Conservation (phyloP, 2,888 invertebrate genomes). For the Linnaemya vulpina region DNA sequence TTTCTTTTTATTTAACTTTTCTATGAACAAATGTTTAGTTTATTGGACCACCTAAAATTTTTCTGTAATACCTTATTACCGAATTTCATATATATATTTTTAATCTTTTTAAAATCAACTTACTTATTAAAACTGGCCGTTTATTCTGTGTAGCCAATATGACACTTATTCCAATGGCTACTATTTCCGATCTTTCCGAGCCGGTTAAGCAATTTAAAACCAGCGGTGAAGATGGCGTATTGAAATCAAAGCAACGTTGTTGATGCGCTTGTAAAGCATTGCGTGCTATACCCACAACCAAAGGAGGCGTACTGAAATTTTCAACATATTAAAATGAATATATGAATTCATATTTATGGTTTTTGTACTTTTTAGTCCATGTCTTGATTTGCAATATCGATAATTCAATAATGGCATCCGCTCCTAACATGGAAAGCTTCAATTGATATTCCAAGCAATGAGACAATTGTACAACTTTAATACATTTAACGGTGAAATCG, state of each 20-base stretch:
- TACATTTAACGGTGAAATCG: slow-evolving; percentile 80
- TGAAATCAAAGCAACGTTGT: slow-evolving; percentile 79
- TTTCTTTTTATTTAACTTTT: no score
- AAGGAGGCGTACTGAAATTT: slow-evolving; percentile 78
- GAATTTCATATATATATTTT: background rate
- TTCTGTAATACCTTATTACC: no score
- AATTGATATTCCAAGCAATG: slow-evolving; percentile 81
- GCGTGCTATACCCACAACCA: slow-evolving; percentile 81
- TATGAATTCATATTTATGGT: background rate
- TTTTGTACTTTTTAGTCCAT: slow-evolving; percentile 82
- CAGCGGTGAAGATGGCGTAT: slow-evolving; percentile 79
- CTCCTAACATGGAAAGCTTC: slow-evolving; percentile 81
- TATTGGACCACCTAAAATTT: no score
- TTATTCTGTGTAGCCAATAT: slow-evolving; percentile 81
- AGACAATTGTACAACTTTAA: slow-evolving; percentile 79
- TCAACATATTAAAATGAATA: background rate
- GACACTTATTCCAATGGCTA: slow-evolving; percentile 81
- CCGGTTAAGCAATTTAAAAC: slow-evolving; percentile 82
- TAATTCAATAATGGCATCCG: slow-evolving; percentile 81
- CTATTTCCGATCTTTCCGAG: slow-evolving; percentile 82
- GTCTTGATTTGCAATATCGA: slow-evolving; percentile 82
- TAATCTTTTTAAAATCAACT: slow-evolving; percentile 56
- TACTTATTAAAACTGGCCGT: slow-evolving; percentile 82
- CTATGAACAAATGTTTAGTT: no score
- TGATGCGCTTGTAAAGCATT: slow-evolving; percentile 81